Evolutionary conservation across 35 echinoderm and acorn worm species (phyloP), one percentile per base, ranked within the genome.

Genomic region (Apostichopus californicus): DNA sequence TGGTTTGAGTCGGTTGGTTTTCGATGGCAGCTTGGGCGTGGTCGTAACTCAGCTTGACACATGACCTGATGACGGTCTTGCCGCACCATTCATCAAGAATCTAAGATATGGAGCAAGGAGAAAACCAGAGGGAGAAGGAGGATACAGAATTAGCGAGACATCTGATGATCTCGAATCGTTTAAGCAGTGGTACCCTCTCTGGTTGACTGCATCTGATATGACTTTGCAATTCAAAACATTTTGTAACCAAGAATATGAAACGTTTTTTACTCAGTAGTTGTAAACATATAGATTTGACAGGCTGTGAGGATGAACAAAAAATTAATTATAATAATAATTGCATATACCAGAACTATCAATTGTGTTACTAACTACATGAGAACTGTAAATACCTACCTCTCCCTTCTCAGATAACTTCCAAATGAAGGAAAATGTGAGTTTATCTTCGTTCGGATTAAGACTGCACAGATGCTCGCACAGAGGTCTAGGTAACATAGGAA

Each of bases 11-110:
- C 5, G 55, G 59, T 80, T 91, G 92, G 70, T 95, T 87, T 64
- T 94, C 89, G 23, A 99, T 99, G 13, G 95, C 94, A 28, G 91
- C 97, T 73, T 99, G 97, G 25, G 97, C 97, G 77, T 99, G 97
- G 0, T 84, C 84, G 55, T 99, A 99, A 10, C 93, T 95, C 55
- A 99, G 75, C 78, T 99, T 99, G 23, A 95, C 93, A 73, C 97
- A 99, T 34, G 97, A 99, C 54, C 93, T 91, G 80, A 98, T 98
- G 0, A 97, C 46, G 0, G 93, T 78, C 26, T 79, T 77, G 15
- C 96, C 96, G 46, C 94, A 98, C 96, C 96, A 99, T 78, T 99
- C 97, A 54, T 96, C 89, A 3, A 94, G 26, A 20, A 96, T 96
- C 95, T 96, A 80, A 15, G 13, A 90, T 56, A 73, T 46, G n/a